Evolutionary conservation across 1,140 invertebrate species (phyloP), one percentile per base, ranked within the genome.

Genomic region (Marisa cornuarietis): DNA sequence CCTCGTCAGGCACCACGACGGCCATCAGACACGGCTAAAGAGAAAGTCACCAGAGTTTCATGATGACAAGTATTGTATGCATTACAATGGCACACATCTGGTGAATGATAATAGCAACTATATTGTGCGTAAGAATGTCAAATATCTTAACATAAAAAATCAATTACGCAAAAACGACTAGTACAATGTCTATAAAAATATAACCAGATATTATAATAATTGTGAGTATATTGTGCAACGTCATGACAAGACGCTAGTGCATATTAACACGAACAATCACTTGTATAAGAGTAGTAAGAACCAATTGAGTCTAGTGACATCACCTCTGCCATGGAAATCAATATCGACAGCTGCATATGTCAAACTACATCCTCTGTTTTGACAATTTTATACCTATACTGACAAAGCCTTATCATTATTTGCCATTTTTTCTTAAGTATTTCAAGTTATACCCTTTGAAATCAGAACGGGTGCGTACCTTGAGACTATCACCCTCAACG

Each of bases 401-500:
- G 1, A 49, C 66, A 22, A 20, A 58, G 20, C 24, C 24, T 65
- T 65, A 22, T 65, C 24, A 65, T 24, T 65, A 65, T 4, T 24
- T 24, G 4, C 63, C 63, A 22, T 24, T 24, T 22, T 24, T 65
- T 20, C 63, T 3, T 22, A 24, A 24, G 24, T 65, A 65, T 65
- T 20, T 65, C 24, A 22, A 65, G 20, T 22, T 65, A 65, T 24
- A 16, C 10, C 63, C 51, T 52, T 76, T 8, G 2, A 71, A 26
- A 71, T 0, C 31, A 54, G 54, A 13, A 18, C 62, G 24, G 2
- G 42, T 54, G 79, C 72, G 22, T 74, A 88, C 87, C 93, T 99
- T 92, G 24, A 98, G 92, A 86, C 97, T 98, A 93, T 99, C 96
- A 74, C 98, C 98, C 89, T 99, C 95, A 13, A 99, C 96, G 92